These are phyloP conservation scores for Heliconius aoede DNA, from an alignment of 2,888 invertebrate genomes.

Conservation along the genomic window DNA sequence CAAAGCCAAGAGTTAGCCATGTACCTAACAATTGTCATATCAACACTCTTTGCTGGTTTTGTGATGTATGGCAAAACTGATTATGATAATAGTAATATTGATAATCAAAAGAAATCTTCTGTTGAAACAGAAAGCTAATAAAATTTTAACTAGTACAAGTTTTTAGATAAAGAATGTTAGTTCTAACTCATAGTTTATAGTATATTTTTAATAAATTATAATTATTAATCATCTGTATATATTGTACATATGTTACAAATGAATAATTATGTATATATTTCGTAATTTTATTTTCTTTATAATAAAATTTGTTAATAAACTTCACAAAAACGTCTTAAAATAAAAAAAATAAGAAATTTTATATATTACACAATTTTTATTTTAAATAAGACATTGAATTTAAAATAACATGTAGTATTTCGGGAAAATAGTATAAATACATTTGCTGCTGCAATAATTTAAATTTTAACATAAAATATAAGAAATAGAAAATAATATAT, in stretches of 20 bases:
- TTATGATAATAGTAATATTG: constrained; percentile 59
- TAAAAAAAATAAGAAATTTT: not conserved
- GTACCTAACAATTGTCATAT: constrained; percentile 56
- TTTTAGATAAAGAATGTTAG: constrained; percentile 10
- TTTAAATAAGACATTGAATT: constrained; percentile 5
- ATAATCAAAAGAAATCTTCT: constrained; percentile 29
- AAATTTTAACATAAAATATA: not conserved
- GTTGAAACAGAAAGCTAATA: constrained; percentile 18
- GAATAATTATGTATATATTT: constrained; percentile 40
- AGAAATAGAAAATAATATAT: not conserved
- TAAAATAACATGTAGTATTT: not conserved
- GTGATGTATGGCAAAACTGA: constrained; percentile 60
- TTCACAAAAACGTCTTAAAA: not conserved
- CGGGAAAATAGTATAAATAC: not conserved
- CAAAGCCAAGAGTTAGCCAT: constrained; percentile 61
- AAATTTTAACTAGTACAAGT: constrained; percentile 9
- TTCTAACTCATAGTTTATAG: not conserved
- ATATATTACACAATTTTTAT: not conserved
- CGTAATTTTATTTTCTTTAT: constrained; percentile 23
- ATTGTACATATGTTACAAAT: constrained; percentile 60
- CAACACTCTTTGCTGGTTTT: constrained; percentile 56
- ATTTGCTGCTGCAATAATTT: not conserved
- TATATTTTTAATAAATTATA: constrained; percentile 7
- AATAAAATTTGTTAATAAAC: not conserved
- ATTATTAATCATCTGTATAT: constrained; percentile 55